A percentile compares a stretch with the other conserved stretches of the same genome.
phyloP scores from a whole-genome alignment of 2,797 vertebrate genomes.

The Acipenser transmontanus region DNA sequence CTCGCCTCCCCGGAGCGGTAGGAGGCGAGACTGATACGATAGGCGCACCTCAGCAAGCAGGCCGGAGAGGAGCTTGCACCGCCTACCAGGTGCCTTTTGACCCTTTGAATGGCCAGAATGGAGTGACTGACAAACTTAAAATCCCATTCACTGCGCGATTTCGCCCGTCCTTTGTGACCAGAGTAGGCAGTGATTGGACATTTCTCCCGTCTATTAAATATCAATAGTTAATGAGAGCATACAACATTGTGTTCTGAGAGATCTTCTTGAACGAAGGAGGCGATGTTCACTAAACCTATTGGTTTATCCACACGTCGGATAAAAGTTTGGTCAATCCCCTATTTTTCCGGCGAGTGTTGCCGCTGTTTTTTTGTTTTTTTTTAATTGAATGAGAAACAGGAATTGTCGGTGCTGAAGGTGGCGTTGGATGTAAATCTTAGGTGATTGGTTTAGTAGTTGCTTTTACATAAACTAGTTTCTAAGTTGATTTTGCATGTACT shows the following conservation, averaged over 20 bases:
- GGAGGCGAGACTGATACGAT: conserved; percentile 2
- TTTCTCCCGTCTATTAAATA: conserved; percentile 14
- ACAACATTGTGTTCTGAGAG: background rate
- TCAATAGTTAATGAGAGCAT: background rate
- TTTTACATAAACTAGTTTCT: background rate
- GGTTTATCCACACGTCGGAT: no score
- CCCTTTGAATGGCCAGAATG: background rate
- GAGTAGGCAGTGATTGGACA: conserved; percentile 24
- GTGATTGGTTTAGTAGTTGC: background rate
- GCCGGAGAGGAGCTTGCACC: background rate
- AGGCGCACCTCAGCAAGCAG: background rate
- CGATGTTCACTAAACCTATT: no score
- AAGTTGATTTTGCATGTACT: no score
- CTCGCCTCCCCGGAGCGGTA: no score
- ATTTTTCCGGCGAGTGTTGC: no score
- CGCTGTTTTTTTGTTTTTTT: no score
- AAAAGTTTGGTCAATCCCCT: no score
- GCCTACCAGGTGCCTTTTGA: background rate
- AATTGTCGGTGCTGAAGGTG: no score
- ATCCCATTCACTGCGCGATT: background rate
- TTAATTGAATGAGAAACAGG: no score
- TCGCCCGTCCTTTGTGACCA: no score
- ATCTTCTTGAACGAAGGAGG: background rate
- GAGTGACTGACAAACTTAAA: background rate
- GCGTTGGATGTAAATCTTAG: no score